Base-by-base conservation (phyloP, 2,113 vertebrate species). In the Diadophis punctatus region DNA sequence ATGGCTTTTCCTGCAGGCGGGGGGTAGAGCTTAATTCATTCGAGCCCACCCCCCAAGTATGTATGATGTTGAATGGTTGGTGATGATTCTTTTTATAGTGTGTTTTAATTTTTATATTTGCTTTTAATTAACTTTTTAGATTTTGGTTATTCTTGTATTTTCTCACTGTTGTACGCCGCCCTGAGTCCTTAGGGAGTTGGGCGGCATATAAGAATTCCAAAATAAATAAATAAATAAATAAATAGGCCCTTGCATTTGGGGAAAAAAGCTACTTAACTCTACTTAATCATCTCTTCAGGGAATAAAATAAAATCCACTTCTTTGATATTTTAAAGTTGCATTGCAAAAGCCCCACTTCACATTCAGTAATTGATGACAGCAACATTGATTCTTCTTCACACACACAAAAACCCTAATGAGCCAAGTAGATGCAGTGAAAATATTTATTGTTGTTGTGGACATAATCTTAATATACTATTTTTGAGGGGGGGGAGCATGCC, bases 251-350 rank as follows among this genome's bases (percentile, higher is more conserved):
- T 96, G 96, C 94, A 96, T 94, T 95, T 97, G 93, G 93, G 46
- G 96, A 95, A 95, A 96, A 89, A 86, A 48, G 1, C 96, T 96
- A 96, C 95, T 97, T 96, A 96, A 96, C 96, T 96, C 89, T 96
- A 95, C 48, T 89, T 95, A 95, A 94, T 95, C 96, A 96, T 94
- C 96, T 95, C 96, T 94, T n/a, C 93, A 95, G 93, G 93, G 94
- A 94, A 97, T 96, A 94, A 96, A 97, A 96, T 95, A 96, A 97
- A 80, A 97, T 96, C 94, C 93, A 93, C 91, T 91, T 55, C 91
- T 96, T 95, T 96, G 93, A 96, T 95, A 95, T 92, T 94, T 96
- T 96, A 96, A 95, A 92, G 93, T 86, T 86, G 0, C 2, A 95
- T 51, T 86, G 92, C 88, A 94, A 92, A 63, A 87, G 86, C 43